Conservation (phyloP, 2,797 vertebrate genomes). For the Acropternis orthonyx region DNA sequence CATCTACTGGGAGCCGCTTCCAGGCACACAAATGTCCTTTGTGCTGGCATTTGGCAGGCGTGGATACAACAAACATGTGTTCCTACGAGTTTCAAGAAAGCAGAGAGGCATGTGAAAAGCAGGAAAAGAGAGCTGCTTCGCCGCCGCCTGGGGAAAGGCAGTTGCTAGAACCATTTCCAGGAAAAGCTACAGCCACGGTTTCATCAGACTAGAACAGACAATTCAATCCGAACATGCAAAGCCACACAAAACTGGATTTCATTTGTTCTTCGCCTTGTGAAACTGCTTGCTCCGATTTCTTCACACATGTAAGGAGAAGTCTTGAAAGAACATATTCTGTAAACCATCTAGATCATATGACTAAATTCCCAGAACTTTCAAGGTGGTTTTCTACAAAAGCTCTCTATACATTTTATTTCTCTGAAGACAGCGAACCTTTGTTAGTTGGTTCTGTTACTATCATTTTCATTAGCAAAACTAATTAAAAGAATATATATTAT, state of each 20-base stretch:
- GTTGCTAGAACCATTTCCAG: neutral
- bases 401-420: neutral
- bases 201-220: neutral
- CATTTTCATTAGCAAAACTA: neutral
- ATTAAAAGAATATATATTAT: neutral
- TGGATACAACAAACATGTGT: rapidly evolving
- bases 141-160: neutral
- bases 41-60: neutral
- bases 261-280: neutral
- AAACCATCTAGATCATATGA: neutral
- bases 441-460: neutral
- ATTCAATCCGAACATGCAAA: neutral
- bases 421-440: neutral
- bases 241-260: neutral
- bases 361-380: neutral
- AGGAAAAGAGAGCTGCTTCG: neutral
- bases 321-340: neutral
- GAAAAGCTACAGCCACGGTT: neutral
- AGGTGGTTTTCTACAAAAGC: neutral
- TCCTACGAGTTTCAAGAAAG: neutral
- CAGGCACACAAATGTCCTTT: rapidly evolving
- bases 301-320: neutral
- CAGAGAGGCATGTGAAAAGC: rapidly evolving
- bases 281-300: neutral
- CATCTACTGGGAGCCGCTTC: neutral